A percentile compares a stretch with the other conserved stretches of the same genome.
These are phyloP conservation scores for Diadophis punctatus DNA, from an alignment of 2,113 vertebrate genomes.

Conservation along the genomic window DNA sequence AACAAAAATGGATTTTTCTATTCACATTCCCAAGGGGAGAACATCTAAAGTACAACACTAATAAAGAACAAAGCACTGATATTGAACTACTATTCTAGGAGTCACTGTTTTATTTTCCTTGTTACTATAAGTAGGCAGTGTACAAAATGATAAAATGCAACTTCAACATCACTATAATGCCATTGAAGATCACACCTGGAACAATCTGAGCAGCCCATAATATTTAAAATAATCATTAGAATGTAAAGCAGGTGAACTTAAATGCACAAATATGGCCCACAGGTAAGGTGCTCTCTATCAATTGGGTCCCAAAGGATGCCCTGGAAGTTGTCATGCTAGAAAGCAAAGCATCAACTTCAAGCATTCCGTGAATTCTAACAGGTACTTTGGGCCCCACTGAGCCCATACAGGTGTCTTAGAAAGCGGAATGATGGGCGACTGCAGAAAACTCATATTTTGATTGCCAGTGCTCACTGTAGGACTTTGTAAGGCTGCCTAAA, in stretches of 20 bases:
- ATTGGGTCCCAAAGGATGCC: not conserved
- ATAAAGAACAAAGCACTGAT: not conserved
- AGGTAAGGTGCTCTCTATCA: not conserved
- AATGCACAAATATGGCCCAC: not conserved
- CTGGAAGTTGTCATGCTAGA: not conserved
- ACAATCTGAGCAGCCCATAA: not conserved
- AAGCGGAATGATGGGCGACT: not conserved
- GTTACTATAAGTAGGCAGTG: not conserved
- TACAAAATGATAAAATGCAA: not conserved
- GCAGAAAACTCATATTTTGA: not conserved
- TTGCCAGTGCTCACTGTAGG: not conserved
- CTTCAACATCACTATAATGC: not conserved
- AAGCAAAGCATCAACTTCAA: not conserved
- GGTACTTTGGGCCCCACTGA: not conserved
- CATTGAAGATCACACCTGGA: not conserved
- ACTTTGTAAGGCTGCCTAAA: not conserved
- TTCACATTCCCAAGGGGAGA: not conserved
- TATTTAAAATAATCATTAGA: not conserved
- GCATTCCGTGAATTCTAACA: not conserved
- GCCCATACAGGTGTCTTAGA: not conserved
- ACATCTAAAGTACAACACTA: not conserved
- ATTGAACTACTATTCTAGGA: not conserved
- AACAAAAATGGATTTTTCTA: not conserved
- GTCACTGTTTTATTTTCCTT: not conserved
- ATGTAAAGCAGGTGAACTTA: not conserved